Evolutionary conservation across 2,113 vertebrate genomes (phyloP).

Genomic region (Callorhinus ursinus): DNA sequence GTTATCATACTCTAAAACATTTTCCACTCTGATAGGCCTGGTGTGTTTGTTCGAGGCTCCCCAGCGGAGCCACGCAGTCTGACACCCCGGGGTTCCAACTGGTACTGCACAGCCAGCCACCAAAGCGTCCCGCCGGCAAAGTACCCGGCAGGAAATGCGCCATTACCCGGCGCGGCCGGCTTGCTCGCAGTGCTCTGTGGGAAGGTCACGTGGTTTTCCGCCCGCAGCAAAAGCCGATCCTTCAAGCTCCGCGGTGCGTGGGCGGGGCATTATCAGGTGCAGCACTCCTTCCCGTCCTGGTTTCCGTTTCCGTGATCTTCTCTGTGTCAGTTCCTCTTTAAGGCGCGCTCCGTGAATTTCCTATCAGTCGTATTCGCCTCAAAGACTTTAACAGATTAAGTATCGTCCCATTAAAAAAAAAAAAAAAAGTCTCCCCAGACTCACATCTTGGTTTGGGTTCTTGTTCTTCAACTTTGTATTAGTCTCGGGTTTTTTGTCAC

Average conservation of each 20-base stretch:
- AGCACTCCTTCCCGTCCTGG: accelerated
- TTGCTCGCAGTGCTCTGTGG: neutral
- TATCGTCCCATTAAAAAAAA: neutral
- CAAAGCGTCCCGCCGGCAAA: accelerated
- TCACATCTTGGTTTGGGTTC: neutral
- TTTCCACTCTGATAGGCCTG: neutral
- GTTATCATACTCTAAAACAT: neutral
- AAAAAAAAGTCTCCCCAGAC: neutral
- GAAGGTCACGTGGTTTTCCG: neutral
- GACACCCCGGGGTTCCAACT: accelerated
- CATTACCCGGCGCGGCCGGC: accelerated
- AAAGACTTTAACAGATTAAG: neutral
- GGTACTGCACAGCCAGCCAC: accelerated
- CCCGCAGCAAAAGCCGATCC: accelerated
- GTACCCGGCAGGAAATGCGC: neutral
- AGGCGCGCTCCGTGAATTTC: accelerated
- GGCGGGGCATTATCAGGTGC: neutral
- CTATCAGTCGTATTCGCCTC: accelerated
- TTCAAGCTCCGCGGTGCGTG: too few relatives aligned
- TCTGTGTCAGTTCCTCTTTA: neutral
- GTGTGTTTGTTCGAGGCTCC: accelerated
- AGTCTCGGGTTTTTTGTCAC: neutral
- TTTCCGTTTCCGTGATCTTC: neutral
- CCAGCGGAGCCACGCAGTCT: accelerated
- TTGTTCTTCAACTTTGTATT: neutral